Evolutionary conservation across 2,888 invertebrate species (phyloP).

Genomic region (Caradrina kadenii): DNA sequence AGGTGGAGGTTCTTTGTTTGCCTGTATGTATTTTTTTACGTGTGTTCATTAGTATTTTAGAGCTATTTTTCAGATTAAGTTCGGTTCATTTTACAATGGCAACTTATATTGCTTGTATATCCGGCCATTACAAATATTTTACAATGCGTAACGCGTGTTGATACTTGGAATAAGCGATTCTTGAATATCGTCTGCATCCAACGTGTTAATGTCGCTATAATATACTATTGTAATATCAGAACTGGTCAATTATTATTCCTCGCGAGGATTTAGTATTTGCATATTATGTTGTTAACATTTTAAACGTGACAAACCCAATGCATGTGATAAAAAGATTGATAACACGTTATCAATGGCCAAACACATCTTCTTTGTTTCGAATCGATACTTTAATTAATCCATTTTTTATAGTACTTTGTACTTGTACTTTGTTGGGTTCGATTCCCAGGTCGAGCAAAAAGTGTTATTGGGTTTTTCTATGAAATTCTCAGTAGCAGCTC

Average conservation of each 20-base stretch:
- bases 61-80: not conserved
- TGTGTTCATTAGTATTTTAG: not conserved
- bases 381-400: no score
- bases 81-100: not conserved
- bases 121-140: slow-evolving; percentile 2
- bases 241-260: slow-evolving; percentile 29
- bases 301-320: not conserved
- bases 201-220: slow-evolving; percentile 30
- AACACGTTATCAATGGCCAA: no score
- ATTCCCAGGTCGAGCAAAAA: no score
- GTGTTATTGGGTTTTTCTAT: no score
- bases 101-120: not conserved
- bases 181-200: slow-evolving; percentile 3
- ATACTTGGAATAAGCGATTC: slow-evolving; percentile 37
- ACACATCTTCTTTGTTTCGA: no score
- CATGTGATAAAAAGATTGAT: no score
- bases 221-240: slow-evolving; percentile 36
- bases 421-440: no score
- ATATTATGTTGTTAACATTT: slow-evolving; percentile 1
- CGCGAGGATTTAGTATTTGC: slow-evolving; percentile 1
- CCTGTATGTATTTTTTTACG: no score
- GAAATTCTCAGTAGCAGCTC: no score
- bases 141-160: slow-evolving; percentile 21
- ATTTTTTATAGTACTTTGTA: no score
- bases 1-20: no score